These are phyloP conservation scores for Brassicogethes aeneus DNA, from an alignment of 2,888 invertebrate species.

Conservation along the genomic window DNA sequence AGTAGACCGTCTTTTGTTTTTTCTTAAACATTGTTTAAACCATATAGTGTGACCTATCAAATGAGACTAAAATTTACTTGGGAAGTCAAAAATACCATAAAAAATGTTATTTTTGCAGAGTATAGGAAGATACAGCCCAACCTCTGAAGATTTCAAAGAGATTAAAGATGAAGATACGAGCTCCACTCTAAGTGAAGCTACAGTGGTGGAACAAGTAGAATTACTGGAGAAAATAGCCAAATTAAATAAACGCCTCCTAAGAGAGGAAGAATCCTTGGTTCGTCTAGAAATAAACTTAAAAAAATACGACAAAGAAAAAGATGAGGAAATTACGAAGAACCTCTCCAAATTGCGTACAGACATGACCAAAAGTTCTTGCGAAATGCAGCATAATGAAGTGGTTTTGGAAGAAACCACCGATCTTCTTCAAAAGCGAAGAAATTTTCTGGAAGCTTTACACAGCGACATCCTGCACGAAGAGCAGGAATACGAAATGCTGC, in stretches of 20 bases:
- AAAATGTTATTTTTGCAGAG: no score
- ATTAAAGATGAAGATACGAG: conserved; percentile 36
- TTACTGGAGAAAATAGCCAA: conserved; percentile 64
- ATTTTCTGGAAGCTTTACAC: conserved; percentile 33
- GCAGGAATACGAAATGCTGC: conserved; percentile 38
- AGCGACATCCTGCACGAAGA: conserved; percentile 36
- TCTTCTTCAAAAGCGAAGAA: conserved; percentile 29
- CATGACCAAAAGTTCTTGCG: conserved; percentile 39
- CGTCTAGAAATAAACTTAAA: conserved; percentile 49
- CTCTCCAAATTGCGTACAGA: conserved; percentile 34
- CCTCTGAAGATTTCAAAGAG: conserved; percentile 36
- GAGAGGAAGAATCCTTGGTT: conserved; percentile 64
- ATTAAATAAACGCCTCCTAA: conserved; percentile 62
- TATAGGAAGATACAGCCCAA: conserved; percentile 37
- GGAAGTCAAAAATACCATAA: no score
- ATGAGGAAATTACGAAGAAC: conserved; percentile 30
- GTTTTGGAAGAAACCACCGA: conserved; percentile 38
- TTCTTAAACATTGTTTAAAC: no score
- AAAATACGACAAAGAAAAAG: conserved; percentile 38
- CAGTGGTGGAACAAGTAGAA: conserved; percentile 55
- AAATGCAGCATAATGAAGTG: conserved; percentile 40
- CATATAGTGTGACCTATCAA: no score
- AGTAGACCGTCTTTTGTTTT: no score
- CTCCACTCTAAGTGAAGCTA: conserved; percentile 46
- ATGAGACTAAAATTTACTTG: no score